Percentiles rank a stretch among this genome's conserved stretches.
Conservation (phyloP, 2,888 invertebrate species). For the Troides oblongomaculatus region DNA sequence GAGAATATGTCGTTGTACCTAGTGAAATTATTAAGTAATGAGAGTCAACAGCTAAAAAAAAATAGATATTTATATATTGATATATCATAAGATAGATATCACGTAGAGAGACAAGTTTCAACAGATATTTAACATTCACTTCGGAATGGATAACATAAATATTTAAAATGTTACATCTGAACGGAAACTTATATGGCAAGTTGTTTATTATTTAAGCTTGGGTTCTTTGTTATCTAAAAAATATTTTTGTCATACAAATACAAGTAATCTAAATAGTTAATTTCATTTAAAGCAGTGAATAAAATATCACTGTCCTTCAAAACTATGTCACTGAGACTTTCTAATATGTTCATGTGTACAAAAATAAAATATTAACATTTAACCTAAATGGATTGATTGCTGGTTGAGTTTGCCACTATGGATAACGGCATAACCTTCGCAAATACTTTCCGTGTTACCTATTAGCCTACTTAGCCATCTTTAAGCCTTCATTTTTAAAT, state of each 20-base stretch:
- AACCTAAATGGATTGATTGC: conserved; percentile 12
- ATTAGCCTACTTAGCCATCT: conserved; percentile 35
- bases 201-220: too few relatives aligned
- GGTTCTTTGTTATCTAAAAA: too few relatives aligned
- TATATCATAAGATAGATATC: too few relatives aligned
- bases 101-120: too few relatives aligned
- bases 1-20: too few relatives aligned
- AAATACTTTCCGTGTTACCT: conserved; percentile 34
- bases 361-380: not conserved
- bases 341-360: not conserved
- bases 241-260: not conserved
- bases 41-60: too few relatives aligned
- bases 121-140: too few relatives aligned
- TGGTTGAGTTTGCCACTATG: conserved; percentile 10
- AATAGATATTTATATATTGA: too few relatives aligned
- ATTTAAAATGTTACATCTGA: too few relatives aligned
- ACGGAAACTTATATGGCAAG: too few relatives aligned
- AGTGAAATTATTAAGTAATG: too few relatives aligned
- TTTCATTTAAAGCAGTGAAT: not conserved
- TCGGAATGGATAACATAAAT: too few relatives aligned
- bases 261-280: not conserved
- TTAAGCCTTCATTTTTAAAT: conserved; percentile 25
- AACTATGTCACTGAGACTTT: not conserved
- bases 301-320: not conserved
- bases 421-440: conserved; percentile 32